Evolutionary conservation across 2,888 invertebrate genomes (phyloP), one percentile per base, ranked within the genome.

Genomic region (Cheilosia variabilis): DNA sequence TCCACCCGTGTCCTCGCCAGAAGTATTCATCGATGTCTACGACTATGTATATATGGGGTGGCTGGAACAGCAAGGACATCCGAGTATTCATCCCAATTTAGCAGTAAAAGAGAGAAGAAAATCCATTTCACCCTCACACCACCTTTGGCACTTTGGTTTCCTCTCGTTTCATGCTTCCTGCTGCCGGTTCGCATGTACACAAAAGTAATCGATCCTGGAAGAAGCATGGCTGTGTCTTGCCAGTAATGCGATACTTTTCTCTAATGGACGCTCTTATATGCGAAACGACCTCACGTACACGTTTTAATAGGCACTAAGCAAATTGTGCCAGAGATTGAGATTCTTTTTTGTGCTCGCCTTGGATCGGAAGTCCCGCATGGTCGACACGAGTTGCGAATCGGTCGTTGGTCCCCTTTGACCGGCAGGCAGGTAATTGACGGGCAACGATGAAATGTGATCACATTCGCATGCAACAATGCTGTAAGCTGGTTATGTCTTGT

Each of bases 301-400:
- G 86, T 81, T 86, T 84, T 86, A 86, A 86, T 86, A 86, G 86
- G 86, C 86, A 86, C 86, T 86, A 86, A 86, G 86, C 80, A 86
- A 86, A 86, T 86, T 86, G 86, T 86, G 81, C 80, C 76, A 86
- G 76, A 81, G 86, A 81, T 86, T 86, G 81, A 81, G 86, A 77
- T 77, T 86, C 58, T 65, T 73, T 69, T 45, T 31, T 60, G 31
- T 52, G 17, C 50, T 65, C 68, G 27, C 19, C 34, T 52, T 73
- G 27, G 43, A 47, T 69, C 78, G 22, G 60, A 73, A 83, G 82
- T 78, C 37, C 66, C 62, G 55, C 78, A 78, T 58, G 83, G 43
- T 69, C 68, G 24, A 47, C 13, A 53, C 17, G 31, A 37, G 50
- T 50, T 71, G 80, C 66, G 72, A 60, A 63, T 73, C 55, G 82